Conservation (phyloP, 2,113 vertebrate genomes). For the Clarias macrocephalus region DNA sequence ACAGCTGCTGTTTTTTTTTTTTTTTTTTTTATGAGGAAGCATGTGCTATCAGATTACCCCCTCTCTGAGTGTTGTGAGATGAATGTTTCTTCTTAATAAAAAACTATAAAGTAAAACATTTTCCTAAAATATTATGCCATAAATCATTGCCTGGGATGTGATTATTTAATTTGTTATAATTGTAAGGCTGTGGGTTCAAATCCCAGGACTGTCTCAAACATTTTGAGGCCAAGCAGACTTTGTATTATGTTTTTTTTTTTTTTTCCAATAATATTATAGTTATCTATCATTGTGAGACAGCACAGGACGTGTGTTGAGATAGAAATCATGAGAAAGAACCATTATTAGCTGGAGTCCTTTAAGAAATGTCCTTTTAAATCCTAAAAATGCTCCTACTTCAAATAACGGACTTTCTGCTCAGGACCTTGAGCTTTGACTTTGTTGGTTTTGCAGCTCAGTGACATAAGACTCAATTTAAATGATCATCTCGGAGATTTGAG, state of each 20-base stretch:
- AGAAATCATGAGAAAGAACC: not conserved
- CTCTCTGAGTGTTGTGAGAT: not conserved
- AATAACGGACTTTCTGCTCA: not conserved
- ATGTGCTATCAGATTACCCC: constrained; percentile 12
- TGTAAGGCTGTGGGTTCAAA: not conserved
- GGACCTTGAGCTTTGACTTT: not conserved
- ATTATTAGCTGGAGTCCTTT: not conserved
- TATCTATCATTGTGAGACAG: not conserved
- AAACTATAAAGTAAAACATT: not conserved
- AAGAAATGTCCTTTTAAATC: not conserved
- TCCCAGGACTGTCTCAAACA: not conserved
- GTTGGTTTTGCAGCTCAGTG: not conserved
- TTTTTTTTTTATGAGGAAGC: not conserved
- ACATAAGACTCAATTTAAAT: not conserved
- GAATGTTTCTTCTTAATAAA: constrained; percentile 1
- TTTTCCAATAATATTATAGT: not conserved
- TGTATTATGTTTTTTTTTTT: too few species aligned
- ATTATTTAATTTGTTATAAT: not conserved
- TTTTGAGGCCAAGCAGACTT: not conserved
- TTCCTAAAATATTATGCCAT: not conserved
- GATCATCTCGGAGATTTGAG: not conserved
- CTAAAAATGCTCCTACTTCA: not conserved
- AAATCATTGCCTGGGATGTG: not conserved
- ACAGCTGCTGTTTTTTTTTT: constrained; percentile 18
- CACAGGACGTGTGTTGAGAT: not conserved